Evolutionary conservation across 2,113 vertebrate species (phyloP), one percentile per base, ranked within the genome.

Genomic region (Muntiacus reevesi): DNA sequence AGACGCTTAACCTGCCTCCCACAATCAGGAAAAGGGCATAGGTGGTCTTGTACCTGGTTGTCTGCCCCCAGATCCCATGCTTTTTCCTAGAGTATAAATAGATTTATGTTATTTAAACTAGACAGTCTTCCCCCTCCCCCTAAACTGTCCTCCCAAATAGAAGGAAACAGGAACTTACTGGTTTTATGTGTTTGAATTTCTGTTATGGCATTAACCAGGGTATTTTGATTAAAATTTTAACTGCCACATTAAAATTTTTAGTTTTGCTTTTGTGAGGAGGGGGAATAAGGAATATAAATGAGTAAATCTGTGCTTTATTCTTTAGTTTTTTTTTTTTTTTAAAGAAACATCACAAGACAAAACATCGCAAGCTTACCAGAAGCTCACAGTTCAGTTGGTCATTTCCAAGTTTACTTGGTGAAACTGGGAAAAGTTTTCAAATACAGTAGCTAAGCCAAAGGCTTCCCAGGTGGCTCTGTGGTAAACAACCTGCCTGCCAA

Each of bases 331-430:
- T 71, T 71, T 36, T n/a, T n/a, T 71, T 67, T 71, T 12, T 7
- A 2, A 91, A 93, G 55, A 62, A 95, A 55, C 13, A 83, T 78
- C 4, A 45, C 43, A 88, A 91, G 81, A 43, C 43, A 79, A 81
- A 92, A 71, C 8, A 74, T 88, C 4, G 43, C 60, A 88, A 88
- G 25, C 28, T 96, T 90, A 59, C 25, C 40, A 87, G 71, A 59
- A 84, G 12, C 86, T 94, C 13, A 78, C 23, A 79, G 83, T 78
- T 67, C n/a, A 93, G 0, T 67, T 93, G 55, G 43, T 28, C 57
- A 87, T 94, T 82, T 93, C 33, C 54, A 91, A 23, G 27, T 87
- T 96, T 85, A 86, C 60, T 76, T 96, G 55, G 74, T 97, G 57
- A 85, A 89, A 79, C 71, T 87, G 71, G 67, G 87, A 89, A 50